Evolutionary conservation across 2,797 vertebrate genomes (phyloP).

Genomic region (Schizopygopsis malacanthus): DNA sequence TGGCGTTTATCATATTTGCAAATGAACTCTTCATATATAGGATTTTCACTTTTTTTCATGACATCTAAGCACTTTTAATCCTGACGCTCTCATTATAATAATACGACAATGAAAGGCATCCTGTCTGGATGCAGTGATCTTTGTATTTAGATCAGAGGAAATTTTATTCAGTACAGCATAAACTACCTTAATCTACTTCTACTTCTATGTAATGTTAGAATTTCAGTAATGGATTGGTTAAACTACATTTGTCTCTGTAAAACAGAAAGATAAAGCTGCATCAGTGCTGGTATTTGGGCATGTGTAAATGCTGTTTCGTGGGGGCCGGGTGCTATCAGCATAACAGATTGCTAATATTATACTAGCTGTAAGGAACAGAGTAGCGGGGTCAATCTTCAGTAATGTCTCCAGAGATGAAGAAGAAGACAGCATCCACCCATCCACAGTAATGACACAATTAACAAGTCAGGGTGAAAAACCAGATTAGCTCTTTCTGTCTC

Average conservation of each 20-base stretch:
- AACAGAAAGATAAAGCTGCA: not conserved
- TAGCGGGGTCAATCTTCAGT: constrained; percentile 63
- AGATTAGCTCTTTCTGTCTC: not conserved
- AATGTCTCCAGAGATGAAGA: constrained; percentile 53
- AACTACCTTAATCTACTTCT: not conserved
- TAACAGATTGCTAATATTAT: constrained; percentile 59
- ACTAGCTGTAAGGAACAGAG: constrained; percentile 50
- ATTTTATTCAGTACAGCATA: not conserved
- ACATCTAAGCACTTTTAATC: not conserved
- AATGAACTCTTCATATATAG: no score
- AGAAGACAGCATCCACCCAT: constrained; percentile 46
- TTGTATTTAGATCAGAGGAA: not conserved
- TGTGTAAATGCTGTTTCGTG: constrained; percentile 39
- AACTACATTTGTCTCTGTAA: constrained; percentile 19
- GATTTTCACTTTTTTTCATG: not conserved
- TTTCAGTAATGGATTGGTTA: constrained; percentile 1
- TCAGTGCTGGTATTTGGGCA: constrained; percentile 23
- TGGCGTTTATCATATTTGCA: no score
- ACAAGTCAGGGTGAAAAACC: constrained; percentile 40
- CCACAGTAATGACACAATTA: constrained; percentile 61
- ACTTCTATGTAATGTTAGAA: not conserved
- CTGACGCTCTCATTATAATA: not conserved
- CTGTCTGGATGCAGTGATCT: not conserved
- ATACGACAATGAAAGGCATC: not conserved
- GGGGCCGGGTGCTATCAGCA: constrained; percentile 45